phyloP scores from a whole-genome alignment of 2,888 invertebrate genomes.

The Campoplex nolae region DNA sequence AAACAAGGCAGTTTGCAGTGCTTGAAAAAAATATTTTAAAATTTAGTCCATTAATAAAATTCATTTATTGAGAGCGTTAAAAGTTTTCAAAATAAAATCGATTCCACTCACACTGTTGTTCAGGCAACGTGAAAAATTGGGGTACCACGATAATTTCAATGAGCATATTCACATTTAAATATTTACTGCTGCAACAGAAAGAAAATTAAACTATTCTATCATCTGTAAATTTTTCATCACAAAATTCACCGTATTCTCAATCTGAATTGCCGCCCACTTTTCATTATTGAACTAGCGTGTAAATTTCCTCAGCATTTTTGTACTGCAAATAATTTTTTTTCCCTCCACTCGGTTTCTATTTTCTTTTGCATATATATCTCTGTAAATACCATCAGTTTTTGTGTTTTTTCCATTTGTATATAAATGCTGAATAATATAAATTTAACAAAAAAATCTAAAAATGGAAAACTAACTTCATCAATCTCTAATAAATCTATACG shows the following conservation, averaged over 20 bases:
- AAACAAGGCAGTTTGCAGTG: too few relatives aligned
- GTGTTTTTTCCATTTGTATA: neutral
- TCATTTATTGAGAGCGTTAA: neutral
- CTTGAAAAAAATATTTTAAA: too few relatives aligned
- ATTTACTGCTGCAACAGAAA: neutral
- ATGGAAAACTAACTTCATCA: neutral
- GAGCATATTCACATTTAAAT: neutral
- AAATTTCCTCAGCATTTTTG: slow-evolving; percentile 5
- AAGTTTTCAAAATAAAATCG: neutral
- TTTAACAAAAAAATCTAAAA: neutral
- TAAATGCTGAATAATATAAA: neutral
- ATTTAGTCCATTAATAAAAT: neutral
- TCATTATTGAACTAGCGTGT: slow-evolving; percentile 9
- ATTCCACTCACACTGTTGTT: neutral
- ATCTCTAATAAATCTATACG: neutral
- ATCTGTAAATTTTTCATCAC: slow-evolving; percentile 4
- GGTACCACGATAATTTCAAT: slow-evolving; percentile 10
- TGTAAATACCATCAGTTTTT: too few relatives aligned
- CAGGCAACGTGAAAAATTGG: neutral
- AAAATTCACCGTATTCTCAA: neutral
- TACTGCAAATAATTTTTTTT: neutral
- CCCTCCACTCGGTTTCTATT: neutral
- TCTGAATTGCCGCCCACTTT: neutral
- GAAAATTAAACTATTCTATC: neutral
- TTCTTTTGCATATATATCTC: neutral